phyloP scores from a whole-genome alignment of 2,888 invertebrate genomes.

The Ornithoptera alexandrae region DNA sequence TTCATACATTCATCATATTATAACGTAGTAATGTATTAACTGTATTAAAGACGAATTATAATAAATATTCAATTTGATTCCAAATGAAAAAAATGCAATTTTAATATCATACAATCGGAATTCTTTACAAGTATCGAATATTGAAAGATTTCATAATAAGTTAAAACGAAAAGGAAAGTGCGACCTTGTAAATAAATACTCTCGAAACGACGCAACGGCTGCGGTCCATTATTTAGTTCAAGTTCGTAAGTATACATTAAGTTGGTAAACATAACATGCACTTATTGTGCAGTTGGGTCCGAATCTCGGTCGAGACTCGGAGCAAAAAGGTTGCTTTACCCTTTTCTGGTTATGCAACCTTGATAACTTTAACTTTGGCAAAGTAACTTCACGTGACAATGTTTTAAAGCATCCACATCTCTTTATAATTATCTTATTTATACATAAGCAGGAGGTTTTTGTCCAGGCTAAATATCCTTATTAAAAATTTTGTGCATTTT shows the following conservation, averaged over 20 bases:
- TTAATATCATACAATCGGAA: neutral
- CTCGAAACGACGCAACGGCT: neutral
- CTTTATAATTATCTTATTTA: too few species aligned
- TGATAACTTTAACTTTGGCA: too few species aligned
- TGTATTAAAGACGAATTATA: neutral
- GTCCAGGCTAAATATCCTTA: too few species aligned
- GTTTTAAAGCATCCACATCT: too few species aligned
- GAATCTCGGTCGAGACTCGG: neutral
- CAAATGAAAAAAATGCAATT: neutral
- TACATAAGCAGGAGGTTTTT: too few species aligned
- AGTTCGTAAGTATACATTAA: neutral
- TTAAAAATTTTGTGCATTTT: too few species aligned
- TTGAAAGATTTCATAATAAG: neutral
- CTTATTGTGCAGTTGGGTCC: neutral
- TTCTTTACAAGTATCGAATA: neutral
- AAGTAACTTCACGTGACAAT: too few species aligned
- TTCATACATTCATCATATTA: too few species aligned
- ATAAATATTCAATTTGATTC: neutral
- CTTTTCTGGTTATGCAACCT: too few species aligned
- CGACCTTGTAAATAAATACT: neutral
- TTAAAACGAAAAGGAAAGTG: constrained; percentile 2
- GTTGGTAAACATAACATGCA: neutral
- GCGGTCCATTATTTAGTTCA: neutral
- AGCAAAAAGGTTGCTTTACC: too few species aligned
- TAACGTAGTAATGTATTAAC: too few species aligned